phyloP scores from a whole-genome alignment of 1,140 invertebrate species.

The Nasonia longicornis region DNA sequence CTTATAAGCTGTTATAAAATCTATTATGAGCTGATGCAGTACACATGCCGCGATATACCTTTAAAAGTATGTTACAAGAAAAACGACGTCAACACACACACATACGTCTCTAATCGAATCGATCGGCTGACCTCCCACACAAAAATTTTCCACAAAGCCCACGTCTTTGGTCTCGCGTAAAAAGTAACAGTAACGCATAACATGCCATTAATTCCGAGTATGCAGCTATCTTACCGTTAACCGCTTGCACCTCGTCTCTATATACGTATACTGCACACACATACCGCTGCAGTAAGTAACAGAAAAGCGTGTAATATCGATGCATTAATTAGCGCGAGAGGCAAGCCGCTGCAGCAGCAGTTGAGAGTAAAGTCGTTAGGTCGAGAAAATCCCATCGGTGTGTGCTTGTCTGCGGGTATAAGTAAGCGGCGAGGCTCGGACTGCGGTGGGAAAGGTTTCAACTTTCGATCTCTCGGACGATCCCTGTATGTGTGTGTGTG shows the following conservation, averaged over 20 bases:
- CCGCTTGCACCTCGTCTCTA: no score
- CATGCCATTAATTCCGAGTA: conserved; percentile 20
- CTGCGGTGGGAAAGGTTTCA: conserved; percentile 39
- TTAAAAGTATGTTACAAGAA: not conserved
- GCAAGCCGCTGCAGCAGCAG: not conserved
- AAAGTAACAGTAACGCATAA: conserved; percentile 23
- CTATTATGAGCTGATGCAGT: no score
- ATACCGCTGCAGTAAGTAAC: not conserved
- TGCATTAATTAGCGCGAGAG: conserved; percentile 41
- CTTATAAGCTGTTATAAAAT: not conserved
- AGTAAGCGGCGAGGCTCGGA: not conserved
- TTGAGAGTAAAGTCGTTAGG: not conserved
- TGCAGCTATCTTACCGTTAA: conserved; percentile 1
- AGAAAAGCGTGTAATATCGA: conserved; percentile 39
- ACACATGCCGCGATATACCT: not conserved
- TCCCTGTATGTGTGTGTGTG: not conserved
- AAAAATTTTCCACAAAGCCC: not conserved
- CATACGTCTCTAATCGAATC: no score
- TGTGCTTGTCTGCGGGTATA: no score
- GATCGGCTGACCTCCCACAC: not conserved
- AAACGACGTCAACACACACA: no score
- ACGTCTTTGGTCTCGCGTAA: not conserved
- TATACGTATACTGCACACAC: not conserved
- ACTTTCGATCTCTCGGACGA: conserved; percentile 37
- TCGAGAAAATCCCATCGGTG: conserved; percentile 20